Conservation (phyloP, 1,140 invertebrate genomes). For the Bombus soroeensis region DNA sequence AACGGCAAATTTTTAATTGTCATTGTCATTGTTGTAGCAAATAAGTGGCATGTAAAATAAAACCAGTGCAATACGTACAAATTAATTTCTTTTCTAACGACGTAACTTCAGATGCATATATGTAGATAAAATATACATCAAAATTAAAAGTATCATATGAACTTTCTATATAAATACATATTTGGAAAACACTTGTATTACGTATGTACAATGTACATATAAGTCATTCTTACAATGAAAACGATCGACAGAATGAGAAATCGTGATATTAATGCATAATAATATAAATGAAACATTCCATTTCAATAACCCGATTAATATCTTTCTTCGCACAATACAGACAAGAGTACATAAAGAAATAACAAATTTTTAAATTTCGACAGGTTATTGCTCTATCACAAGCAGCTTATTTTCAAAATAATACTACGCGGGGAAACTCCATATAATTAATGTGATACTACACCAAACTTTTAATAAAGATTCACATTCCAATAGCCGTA, state of each 20-base stretch:
- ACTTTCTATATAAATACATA: not conserved
- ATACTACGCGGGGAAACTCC: slow-evolving; percentile 10
- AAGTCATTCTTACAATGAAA: not conserved
- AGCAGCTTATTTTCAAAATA: slow-evolving; percentile 12
- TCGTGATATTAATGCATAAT: not conserved
- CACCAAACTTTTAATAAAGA: not conserved
- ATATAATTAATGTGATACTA: not conserved
- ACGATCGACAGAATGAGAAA: not conserved
- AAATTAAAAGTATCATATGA: not conserved
- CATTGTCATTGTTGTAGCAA: not conserved
- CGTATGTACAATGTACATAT: no score
- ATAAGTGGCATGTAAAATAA: not conserved
- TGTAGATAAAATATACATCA: not conserved
- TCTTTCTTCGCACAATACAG: not conserved
- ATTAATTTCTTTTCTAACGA: not conserved
- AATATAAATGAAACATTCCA: not conserved
- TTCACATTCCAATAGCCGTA: not conserved
- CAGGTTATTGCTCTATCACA: not conserved
- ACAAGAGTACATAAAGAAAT: not conserved
- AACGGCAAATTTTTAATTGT: not conserved
- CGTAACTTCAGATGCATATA: not conserved
- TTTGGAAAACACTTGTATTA: not conserved
- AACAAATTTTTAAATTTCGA: not conserved
- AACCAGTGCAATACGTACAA: not conserved
- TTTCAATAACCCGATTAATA: not conserved